Conservation (phyloP, 2,797 vertebrate genomes). For the Lagocephalus sceleratus region DNA sequence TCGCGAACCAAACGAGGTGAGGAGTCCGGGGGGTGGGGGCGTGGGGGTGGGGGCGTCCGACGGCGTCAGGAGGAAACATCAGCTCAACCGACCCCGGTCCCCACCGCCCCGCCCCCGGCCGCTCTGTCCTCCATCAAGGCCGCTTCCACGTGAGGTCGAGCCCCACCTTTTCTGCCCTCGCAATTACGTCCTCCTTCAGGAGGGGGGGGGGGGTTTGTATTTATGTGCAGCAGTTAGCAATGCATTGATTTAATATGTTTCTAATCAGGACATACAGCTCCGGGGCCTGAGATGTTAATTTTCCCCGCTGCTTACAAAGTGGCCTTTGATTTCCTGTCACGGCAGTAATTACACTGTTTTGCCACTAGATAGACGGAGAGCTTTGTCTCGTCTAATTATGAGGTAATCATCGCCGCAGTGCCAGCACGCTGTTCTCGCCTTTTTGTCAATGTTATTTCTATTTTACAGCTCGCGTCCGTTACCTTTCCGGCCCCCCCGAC, state of each 20-base stretch:
- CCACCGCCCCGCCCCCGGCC: too few relatives aligned
- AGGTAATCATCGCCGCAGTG: slow-evolving; percentile 95
- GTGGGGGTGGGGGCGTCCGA: too few relatives aligned
- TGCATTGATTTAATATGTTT: slow-evolving; percentile 99
- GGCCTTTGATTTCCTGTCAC: slow-evolving; percentile 99
- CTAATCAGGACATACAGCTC: slow-evolving; percentile 98
- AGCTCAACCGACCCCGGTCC: slow-evolving; percentile 6
- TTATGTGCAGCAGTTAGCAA: slow-evolving; percentile 84
- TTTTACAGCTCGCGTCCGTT: slow-evolving; percentile 84
- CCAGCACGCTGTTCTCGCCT: slow-evolving; percentile 88
- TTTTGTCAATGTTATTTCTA: slow-evolving; percentile 81
- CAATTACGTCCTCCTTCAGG: slow-evolving; percentile 77
- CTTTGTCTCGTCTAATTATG: slow-evolving; percentile 99
- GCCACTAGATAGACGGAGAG: slow-evolving; percentile 93
- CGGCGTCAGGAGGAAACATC: too few relatives aligned
- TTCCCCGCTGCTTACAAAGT: slow-evolving; percentile 97
- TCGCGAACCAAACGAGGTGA: slow-evolving; percentile 63
- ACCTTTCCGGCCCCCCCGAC: slow-evolving; percentile 88
- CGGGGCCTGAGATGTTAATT: slow-evolving; percentile 95
- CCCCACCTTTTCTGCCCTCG: slow-evolving; percentile 55
- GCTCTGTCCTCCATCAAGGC: slow-evolving; percentile 58
- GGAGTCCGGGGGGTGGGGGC: slow-evolving; percentile 19
- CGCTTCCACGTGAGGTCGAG: slow-evolving; percentile 61
- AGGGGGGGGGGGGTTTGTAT: slow-evolving; percentile 68
- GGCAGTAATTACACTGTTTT: slow-evolving; percentile 98